Conservation (phyloP, 2,113 vertebrate species). For the Aix galericulata region DNA sequence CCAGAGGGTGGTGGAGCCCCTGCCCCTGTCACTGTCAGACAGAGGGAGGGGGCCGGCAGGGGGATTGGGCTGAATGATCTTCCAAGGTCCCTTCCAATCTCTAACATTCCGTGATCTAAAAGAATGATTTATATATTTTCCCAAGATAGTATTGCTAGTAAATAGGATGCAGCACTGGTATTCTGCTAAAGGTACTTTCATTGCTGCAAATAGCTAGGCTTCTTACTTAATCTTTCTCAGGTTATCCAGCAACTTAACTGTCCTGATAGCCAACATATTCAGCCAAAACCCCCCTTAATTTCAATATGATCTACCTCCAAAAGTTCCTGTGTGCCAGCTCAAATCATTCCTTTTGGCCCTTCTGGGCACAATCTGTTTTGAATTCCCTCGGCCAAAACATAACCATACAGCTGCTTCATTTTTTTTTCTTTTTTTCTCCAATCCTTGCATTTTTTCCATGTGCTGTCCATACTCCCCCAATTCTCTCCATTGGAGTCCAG, state of each 20-base stretch:
- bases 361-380: neutral
- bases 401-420: constrained; percentile 33
- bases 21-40: too few species aligned
- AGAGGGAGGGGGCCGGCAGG: too few species aligned
- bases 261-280: neutral
- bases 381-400: constrained; percentile 12
- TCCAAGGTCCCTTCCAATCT: too few species aligned
- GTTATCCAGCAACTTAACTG: neutral
- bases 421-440: neutral
- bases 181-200: neutral
- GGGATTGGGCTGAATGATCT: too few species aligned
- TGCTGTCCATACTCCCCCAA: neutral
- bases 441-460: constrained; percentile 21
- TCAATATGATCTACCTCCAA: neutral
- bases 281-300: neutral
- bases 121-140: neutral
- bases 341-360: neutral
- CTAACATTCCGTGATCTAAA: neutral
- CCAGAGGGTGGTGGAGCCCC: too few species aligned
- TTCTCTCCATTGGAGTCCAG: constrained; percentile 3
- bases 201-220: neutral
- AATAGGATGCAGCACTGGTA: neutral
- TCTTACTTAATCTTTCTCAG: neutral
- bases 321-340: neutral
- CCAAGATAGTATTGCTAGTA: neutral